Conservation (phyloP, 2,113 vertebrate genomes). For the Coracopsis vasa region DNA sequence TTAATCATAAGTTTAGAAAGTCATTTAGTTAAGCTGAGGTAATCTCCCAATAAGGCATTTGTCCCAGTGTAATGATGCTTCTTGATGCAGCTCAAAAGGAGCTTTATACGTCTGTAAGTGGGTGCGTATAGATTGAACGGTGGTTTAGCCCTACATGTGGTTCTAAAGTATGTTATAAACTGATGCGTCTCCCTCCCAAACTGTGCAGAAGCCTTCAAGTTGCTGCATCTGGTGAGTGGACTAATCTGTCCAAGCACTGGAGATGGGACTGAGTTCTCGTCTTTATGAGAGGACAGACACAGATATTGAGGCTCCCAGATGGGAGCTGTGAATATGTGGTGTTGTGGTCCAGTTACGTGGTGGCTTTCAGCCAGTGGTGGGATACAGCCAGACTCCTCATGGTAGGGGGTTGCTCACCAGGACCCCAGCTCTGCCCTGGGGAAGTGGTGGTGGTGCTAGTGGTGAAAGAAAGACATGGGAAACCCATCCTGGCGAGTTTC, state of each 20-base stretch:
- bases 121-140: rapidly evolving
- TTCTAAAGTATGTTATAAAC: background rate
- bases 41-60: background rate
- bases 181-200: too few relatives aligned
- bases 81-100: background rate
- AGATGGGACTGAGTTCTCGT: rapidly evolving
- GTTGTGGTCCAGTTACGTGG: rapidly evolving
- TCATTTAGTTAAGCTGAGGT: background rate
- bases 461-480: background rate
- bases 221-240: background rate
- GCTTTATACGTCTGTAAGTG: rapidly evolving
- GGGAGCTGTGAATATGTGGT: background rate
- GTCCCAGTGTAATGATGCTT: background rate
- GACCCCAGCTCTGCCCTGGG: background rate
- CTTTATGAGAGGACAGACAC: too few relatives aligned
- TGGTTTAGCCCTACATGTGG: background rate
- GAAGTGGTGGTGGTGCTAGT: background rate
- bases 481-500: background rate
- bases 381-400: background rate
- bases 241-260: background rate
- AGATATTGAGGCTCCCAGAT: background rate
- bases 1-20: background rate
- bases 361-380: background rate
- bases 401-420: rapidly evolving
- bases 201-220: background rate